Evolutionary conservation across 2,797 vertebrate genomes (phyloP).

Genomic region (Cossypha dichroa): DNA sequence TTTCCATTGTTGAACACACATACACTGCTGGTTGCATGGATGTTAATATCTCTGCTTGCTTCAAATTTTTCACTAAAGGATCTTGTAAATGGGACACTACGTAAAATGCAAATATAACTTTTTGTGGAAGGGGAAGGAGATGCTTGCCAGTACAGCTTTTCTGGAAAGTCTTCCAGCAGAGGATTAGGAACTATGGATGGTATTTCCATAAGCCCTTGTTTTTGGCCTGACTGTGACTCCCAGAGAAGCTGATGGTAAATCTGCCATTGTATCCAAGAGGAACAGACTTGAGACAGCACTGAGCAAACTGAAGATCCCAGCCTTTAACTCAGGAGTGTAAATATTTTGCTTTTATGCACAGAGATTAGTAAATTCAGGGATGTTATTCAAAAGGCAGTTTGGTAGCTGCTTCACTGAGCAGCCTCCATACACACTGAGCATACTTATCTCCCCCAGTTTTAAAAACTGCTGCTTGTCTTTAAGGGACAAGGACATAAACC

Average conservation of each 20-base stretch:
- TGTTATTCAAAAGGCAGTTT: slow-evolving; percentile 34
- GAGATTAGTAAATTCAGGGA: slow-evolving; percentile 49
- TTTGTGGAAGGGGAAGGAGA: not conserved
- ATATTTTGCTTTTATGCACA: slow-evolving; percentile 49
- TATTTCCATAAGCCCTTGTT: slow-evolving; percentile 54
- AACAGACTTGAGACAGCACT: slow-evolving; percentile 26
- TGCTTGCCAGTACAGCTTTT: not conserved
- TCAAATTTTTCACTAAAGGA: not conserved
- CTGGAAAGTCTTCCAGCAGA: slow-evolving; percentile 36
- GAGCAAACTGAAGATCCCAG: slow-evolving; percentile 52
- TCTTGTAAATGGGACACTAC: not conserved
- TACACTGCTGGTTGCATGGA: not conserved
- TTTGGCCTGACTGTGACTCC: slow-evolving; percentile 31
- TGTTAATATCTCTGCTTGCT: not conserved
- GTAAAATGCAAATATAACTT: not conserved
- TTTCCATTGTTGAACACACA: not conserved
- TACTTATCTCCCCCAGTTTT: not conserved
- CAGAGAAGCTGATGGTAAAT: slow-evolving; percentile 49
- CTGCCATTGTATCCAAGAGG: slow-evolving; percentile 51
- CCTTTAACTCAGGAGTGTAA: slow-evolving; percentile 49
- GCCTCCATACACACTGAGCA: not conserved
- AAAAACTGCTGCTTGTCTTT: not conserved
- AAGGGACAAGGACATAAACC: not conserved
- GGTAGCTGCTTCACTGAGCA: slow-evolving; percentile 29
- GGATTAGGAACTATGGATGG: slow-evolving; percentile 40